These are phyloP conservation scores for Desoria tigrina DNA, from an alignment of 2,888 invertebrate species.

Conservation along the genomic window DNA sequence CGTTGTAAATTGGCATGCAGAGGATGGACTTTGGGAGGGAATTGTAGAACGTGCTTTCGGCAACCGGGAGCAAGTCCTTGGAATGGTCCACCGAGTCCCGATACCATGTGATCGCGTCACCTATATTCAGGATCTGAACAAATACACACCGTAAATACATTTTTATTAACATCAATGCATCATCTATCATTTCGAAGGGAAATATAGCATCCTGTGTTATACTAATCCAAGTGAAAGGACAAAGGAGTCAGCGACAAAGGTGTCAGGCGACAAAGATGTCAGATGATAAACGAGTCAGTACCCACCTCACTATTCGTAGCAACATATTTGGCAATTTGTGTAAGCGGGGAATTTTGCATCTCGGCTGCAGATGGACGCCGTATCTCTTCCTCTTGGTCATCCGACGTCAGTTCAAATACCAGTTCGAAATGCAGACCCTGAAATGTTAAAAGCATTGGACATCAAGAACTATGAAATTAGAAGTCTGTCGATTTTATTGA, in stretches of 20 bases:
- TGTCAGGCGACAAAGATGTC: too few species aligned
- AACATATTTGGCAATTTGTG: conserved; percentile 83
- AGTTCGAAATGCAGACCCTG: conserved; percentile 70
- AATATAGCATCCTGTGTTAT: neutral
- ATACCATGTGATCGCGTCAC: conserved; percentile 80
- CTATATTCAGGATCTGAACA: conserved; percentile 78
- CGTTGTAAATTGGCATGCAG: conserved; percentile 90
- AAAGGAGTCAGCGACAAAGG: too few species aligned
- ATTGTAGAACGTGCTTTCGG: conserved; percentile 28
- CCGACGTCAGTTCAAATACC: conserved; percentile 78
- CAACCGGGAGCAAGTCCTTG: conserved; percentile 26
- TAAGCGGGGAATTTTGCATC: conserved; percentile 67
- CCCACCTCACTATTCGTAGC: conserved; percentile 72
- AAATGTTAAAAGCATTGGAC: neutral
- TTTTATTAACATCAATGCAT: neutral
- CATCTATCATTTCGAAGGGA: neutral
- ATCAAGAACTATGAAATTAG: too few species aligned
- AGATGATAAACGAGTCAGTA: neutral
- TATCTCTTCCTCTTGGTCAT: conserved; percentile 68
- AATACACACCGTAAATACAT: conserved; percentile 8
- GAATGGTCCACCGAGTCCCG: conserved; percentile 61
- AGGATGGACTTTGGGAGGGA: conserved; percentile 74
- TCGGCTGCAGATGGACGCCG: conserved; percentile 67
- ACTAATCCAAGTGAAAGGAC: too few species aligned
- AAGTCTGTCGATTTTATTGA: too few species aligned